A percentile compares a stretch with the other conserved stretches of the same genome.
These are phyloP conservation scores for Tryphoninae sp. DNA, from an alignment of 2,888 invertebrate genomes.

Conservation along the genomic window DNA sequence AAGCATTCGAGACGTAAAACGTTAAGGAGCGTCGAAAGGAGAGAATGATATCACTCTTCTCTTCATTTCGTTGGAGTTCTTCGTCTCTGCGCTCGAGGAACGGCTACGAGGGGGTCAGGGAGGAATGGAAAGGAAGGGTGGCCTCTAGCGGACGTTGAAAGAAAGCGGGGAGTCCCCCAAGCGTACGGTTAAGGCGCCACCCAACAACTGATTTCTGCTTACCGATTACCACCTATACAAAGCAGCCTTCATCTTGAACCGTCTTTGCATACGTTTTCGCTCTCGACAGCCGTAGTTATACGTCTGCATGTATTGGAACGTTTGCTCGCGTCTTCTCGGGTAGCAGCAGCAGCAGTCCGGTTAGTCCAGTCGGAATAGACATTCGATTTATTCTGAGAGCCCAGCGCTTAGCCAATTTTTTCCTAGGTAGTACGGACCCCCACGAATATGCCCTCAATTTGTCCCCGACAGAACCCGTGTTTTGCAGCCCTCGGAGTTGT, in stretches of 20 bases:
- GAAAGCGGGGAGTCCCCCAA: slow-evolving; percentile 38
- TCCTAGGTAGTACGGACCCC: too few species aligned
- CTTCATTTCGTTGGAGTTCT: slow-evolving; percentile 38
- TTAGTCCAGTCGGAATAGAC: too few species aligned
- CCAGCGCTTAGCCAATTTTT: too few species aligned
- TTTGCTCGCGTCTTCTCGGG: slow-evolving; percentile 5
- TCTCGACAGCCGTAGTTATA: slow-evolving; percentile 29
- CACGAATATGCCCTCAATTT: too few species aligned
- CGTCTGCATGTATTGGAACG: neutral
- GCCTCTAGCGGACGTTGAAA: slow-evolving; percentile 47
- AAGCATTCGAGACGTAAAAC: slow-evolving; percentile 42
- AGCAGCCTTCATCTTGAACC: slow-evolving; percentile 77
- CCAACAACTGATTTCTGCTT: slow-evolving; percentile 79
- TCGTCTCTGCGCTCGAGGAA: slow-evolving; percentile 45
- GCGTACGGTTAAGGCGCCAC: slow-evolving; percentile 75
- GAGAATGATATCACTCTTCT: slow-evolving; percentile 49
- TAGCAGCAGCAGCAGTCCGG: slow-evolving; percentile 12
- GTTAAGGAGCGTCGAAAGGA: slow-evolving; percentile 53
- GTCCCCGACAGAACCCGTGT: too few species aligned
- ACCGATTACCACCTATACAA: slow-evolving; percentile 78
- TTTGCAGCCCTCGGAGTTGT: too few species aligned
- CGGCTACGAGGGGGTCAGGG: slow-evolving; percentile 49
- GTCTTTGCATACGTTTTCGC: slow-evolving; percentile 54
- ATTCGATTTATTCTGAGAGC: too few species aligned
- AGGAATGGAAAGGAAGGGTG: slow-evolving; percentile 4